Evolutionary conservation across 2,113 vertebrate genomes (phyloP).

Genomic region (Daphoenositta chrysoptera): DNA sequence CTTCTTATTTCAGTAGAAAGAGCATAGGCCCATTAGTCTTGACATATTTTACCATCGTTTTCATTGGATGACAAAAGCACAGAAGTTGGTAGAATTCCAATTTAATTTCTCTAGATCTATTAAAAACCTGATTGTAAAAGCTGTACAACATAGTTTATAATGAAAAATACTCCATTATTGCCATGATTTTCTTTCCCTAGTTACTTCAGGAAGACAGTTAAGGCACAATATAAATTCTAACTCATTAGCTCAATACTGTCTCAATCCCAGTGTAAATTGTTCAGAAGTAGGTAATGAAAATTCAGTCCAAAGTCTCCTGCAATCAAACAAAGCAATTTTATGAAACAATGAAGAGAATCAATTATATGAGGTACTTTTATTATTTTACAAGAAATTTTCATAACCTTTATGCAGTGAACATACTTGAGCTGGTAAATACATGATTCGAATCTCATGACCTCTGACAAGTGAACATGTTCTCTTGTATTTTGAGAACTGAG

Average conservation of each 20-base stretch:
- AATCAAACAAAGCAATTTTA: constrained; percentile 75
- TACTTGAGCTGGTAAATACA: constrained; percentile 37
- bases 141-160: constrained; percentile 68
- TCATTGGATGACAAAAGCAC: constrained; percentile 39
- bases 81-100: constrained; percentile 70
- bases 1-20: neutral
- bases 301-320: constrained; percentile 62
- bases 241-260: constrained; percentile 76
- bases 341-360: constrained; percentile 74
- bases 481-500: neutral
- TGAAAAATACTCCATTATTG: constrained; percentile 72
- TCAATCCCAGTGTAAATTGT: constrained; percentile 73
- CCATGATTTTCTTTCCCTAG: constrained; percentile 68
- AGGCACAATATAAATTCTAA: constrained; percentile 78
- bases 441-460: neutral
- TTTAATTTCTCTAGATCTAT: constrained; percentile 67
- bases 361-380: constrained; percentile 67
- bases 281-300: constrained; percentile 76
- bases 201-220: constrained; percentile 73
- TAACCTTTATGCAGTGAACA: constrained; percentile 51
- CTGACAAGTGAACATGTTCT: neutral
- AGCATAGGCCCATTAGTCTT: neutral
- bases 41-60: constrained; percentile 17
- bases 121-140: constrained; percentile 74
- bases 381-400: constrained; percentile 65